phyloP scores from a whole-genome alignment of 2,113 vertebrate species.

The Eolophus roseicapilla region DNA sequence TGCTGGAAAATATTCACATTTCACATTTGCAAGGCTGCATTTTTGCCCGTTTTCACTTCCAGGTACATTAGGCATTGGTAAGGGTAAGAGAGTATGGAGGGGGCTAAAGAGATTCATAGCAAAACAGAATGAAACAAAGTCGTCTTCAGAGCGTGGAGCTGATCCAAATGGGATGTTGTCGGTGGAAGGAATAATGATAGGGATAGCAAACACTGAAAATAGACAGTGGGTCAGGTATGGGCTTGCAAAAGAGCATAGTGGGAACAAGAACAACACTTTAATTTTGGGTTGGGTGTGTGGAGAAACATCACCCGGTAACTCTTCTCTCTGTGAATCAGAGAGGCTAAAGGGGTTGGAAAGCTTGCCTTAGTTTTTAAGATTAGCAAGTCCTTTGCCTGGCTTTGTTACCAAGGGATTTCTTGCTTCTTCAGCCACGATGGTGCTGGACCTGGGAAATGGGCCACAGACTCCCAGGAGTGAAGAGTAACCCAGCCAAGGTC shows the following conservation, averaged over 20 bases:
- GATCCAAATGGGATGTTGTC: background rate
- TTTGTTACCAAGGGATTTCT: background rate
- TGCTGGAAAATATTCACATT: background rate
- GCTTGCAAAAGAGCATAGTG: background rate
- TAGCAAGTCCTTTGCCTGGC: background rate
- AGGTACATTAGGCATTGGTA: background rate
- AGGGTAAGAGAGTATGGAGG: background rate
- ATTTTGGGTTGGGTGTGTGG: background rate
- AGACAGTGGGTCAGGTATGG: background rate
- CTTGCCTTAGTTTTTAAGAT: background rate
- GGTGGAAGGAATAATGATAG: background rate
- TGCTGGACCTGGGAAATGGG: background rate
- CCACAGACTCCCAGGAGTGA: background rate
- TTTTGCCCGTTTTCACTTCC: background rate
- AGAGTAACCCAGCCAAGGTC: background rate
- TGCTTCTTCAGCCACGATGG: background rate
- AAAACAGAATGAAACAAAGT: background rate
- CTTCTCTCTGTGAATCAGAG: conserved; percentile 13
- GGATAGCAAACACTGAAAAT: background rate
- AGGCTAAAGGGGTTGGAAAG: background rate
- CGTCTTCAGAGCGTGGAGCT: background rate
- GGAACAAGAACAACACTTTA: background rate
- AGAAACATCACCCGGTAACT: background rate
- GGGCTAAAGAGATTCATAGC: background rate
- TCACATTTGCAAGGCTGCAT: background rate